Conservation (phyloP, 2,888 invertebrate species). For the Caenorhabditis doughertyi region DNA sequence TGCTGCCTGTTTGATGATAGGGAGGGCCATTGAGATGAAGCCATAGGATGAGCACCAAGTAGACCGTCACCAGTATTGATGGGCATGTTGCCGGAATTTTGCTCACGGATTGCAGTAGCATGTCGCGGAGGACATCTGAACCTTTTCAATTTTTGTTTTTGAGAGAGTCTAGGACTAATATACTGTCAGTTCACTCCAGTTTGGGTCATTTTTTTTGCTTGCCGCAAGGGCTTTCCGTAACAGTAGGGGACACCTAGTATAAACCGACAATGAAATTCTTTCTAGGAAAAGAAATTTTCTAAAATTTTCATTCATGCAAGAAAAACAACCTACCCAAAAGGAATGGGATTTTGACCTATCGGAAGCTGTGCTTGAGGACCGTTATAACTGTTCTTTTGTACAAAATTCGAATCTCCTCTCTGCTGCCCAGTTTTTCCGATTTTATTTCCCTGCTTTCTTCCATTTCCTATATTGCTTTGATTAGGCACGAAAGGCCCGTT, state of each 20-base stretch:
- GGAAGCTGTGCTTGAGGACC: not conserved
- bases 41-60: slow-evolving; percentile 45
- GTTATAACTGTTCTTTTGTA: not conserved
- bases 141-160: not conserved
- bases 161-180: not conserved
- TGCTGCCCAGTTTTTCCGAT: slow-evolving; percentile 3
- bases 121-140: slow-evolving; percentile 56
- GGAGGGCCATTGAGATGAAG: slow-evolving; percentile 26
- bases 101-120: slow-evolving; percentile 43
- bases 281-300: too few relatives aligned
- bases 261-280: too few relatives aligned
- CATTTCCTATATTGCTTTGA: slow-evolving; percentile 11
- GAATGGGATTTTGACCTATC: slow-evolving; percentile 48
- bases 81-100: slow-evolving; percentile 5
- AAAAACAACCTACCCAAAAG: slow-evolving; percentile 45
- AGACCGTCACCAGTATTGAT: slow-evolving; percentile 31
- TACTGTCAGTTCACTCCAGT: too few relatives aligned
- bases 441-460: slow-evolving; percentile 24
- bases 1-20: slow-evolving; percentile 17
- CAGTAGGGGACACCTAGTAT: too few relatives aligned
- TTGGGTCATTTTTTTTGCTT: too few relatives aligned
- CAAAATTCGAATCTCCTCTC: not conserved
- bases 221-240: too few relatives aligned
- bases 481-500: slow-evolving; percentile 8
- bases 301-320: not conserved